Conservation (phyloP, 2,888 invertebrate genomes). For the Salticus scenicus region DNA sequence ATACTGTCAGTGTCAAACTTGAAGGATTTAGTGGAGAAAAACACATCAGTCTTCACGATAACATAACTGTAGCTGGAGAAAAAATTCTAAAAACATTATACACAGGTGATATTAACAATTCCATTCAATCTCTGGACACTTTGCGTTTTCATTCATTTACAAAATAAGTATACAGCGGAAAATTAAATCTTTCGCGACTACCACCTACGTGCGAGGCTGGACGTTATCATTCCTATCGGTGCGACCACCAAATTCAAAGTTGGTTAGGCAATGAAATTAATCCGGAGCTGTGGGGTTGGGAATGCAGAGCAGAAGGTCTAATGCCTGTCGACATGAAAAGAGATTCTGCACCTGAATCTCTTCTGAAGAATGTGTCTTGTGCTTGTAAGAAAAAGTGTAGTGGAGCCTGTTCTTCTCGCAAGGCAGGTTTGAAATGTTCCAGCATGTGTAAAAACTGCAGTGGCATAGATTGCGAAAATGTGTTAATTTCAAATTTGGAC, state of each 20-base stretch:
- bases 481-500: too few species aligned
- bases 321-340: slow-evolving; percentile 14
- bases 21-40: too few species aligned
- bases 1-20: too few species aligned
- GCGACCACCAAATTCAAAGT: background rate
- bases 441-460: slow-evolving; percentile 21
- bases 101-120: too few species aligned
- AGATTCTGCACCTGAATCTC: background rate
- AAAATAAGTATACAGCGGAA: too few species aligned
- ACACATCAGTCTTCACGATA: too few species aligned
- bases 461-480: slow-evolving; percentile 1
- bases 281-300: background rate
- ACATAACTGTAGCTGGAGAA: too few species aligned
- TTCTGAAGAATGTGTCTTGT: slow-evolving; percentile 2
- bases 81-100: too few species aligned
- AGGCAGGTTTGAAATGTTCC: slow-evolving; percentile 24
- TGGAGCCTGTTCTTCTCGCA: too few species aligned
- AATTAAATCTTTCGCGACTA: too few species aligned
- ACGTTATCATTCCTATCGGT: background rate
- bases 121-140: too few species aligned
- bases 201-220: background rate
- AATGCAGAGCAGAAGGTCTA: slow-evolving; percentile 8
- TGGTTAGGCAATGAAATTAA: slow-evolving; percentile 6
- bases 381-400: background rate
- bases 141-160: too few species aligned